Base-by-base conservation (phyloP, 2,797 vertebrate genomes). In the Brotula barbata region DNA sequence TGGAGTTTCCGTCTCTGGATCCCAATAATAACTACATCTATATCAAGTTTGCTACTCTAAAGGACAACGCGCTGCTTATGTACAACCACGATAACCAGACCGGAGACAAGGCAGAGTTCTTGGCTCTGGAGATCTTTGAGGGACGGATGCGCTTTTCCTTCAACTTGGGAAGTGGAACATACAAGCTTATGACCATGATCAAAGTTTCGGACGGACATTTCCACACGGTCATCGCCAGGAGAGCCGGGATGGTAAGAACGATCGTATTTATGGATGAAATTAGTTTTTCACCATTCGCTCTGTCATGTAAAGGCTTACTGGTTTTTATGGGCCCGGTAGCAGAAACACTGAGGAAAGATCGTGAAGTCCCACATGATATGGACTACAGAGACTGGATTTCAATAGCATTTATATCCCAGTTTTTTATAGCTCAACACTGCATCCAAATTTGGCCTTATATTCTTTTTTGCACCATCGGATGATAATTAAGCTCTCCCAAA, bases 1-100 rank as follows among this genome's bases (percentile, higher is more conserved):
- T 99, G 97, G 96, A 99, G 81, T 98, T 99, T 78, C 96, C 97
- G 7, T 96, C 94, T 40, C 87, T 99, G 91, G 97, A 99, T 75
- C 94, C 96, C 75, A 98, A 98, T 90, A 99, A 98, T 44, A 99
- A 99, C 85, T 98, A 99, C 80, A 94, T 99, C 81, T 98, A 99
- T 69, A 94, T 99, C 48, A 98, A 98, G 87, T 99, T 99, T 85
- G 93, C 97, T 45, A 98, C 96, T 2, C 94, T 97, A 62, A 91
- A 94, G 89, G 93, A 85, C 21, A 89, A 95, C 1, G 94, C 95
- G 6, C 84, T 99, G 65, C 81, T 99, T 66, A 88, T 99, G 73
- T 99, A 98, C 75, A 98, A 95, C 87, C 92, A 97, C n/a, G 96
- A 99, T 76, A 99, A 99, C 90, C 96, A 97, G 75, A 99, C 96